Evolutionary conservation across 2,113 vertebrate genomes (phyloP).

Genomic region (Trichomycterus rosablanca): DNA sequence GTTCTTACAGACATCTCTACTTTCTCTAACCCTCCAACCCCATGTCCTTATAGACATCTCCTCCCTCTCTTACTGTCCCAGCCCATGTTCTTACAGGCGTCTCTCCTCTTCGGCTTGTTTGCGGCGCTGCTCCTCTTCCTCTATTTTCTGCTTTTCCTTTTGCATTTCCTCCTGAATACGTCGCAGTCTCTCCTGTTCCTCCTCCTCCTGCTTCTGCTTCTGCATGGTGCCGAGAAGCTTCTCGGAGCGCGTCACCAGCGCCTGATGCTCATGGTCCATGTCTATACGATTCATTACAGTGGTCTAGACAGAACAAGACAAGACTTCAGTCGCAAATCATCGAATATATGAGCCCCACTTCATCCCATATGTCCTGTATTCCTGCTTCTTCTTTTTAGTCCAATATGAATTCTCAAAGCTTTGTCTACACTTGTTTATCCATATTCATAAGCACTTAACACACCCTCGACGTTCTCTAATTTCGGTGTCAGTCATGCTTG

Average conservation of each 20-base stretch:
- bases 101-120: slow-evolving; percentile 86
- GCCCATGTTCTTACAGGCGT: slow-evolving; percentile 65
- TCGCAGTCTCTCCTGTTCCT: slow-evolving; percentile 83
- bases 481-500: too few relatives aligned
- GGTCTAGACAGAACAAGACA: slow-evolving; percentile 54
- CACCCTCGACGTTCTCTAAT: too few relatives aligned
- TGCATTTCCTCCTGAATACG: slow-evolving; percentile 96
- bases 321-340: too few relatives aligned
- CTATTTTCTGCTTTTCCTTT: slow-evolving; percentile 78
- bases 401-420: too few relatives aligned
- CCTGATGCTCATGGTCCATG: slow-evolving; percentile 82
- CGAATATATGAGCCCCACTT: too few relatives aligned
- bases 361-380: too few relatives aligned
- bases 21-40: too few relatives aligned
- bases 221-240: slow-evolving; percentile 82
- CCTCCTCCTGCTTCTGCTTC: slow-evolving; percentile 91
- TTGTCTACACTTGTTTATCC: too few relatives aligned
- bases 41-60: not conserved
- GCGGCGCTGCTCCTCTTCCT: slow-evolving; percentile 78
- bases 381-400: too few relatives aligned
- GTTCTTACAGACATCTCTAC: too few relatives aligned
- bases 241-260: slow-evolving; percentile 82
- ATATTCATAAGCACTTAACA: too few relatives aligned
- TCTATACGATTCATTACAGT: slow-evolving; percentile 82
- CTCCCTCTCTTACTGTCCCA: not conserved